phyloP scores from a whole-genome alignment of 2,797 vertebrate species.

The Adrianichthys oophorus region DNA sequence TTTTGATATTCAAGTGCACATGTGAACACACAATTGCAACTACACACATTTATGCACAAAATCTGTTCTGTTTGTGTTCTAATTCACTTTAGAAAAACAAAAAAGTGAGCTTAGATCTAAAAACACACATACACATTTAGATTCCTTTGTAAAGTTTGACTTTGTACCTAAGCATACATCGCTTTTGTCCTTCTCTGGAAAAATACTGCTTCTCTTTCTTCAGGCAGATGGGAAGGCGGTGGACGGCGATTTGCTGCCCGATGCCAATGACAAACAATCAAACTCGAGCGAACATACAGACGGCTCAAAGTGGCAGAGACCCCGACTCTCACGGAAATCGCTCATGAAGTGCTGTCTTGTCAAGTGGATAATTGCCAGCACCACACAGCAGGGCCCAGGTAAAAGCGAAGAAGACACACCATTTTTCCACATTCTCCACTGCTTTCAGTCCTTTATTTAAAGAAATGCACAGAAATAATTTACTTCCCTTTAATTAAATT shows the following conservation, averaged over 20 bases:
- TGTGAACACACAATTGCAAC: too few species aligned
- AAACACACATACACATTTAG: too few species aligned
- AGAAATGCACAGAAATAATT: too few species aligned
- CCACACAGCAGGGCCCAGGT: slow-evolving; percentile 84
- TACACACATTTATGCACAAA: too few species aligned
- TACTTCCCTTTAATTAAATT: too few species aligned
- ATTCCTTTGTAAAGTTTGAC: too few species aligned
- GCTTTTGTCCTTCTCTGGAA: slow-evolving; percentile 3
- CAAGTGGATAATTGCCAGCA: slow-evolving; percentile 86
- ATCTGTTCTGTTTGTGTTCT: too few species aligned
- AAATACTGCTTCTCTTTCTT: slow-evolving; percentile 10
- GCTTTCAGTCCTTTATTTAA: too few species aligned
- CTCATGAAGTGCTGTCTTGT: slow-evolving; percentile 87
- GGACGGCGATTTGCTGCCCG: slow-evolving; percentile 79
- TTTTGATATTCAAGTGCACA: too few species aligned
- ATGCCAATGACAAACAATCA: slow-evolving; percentile 72
- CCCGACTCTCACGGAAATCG: slow-evolving; percentile 78
- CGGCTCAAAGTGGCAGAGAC: slow-evolving; percentile 82
- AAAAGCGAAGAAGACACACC: slow-evolving; percentile 25
- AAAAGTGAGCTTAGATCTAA: too few species aligned
- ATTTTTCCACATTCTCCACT: not conserved
- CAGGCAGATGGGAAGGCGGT: slow-evolving; percentile 78
- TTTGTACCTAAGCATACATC: not conserved
- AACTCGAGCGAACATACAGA: slow-evolving; percentile 49
- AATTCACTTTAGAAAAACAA: too few species aligned